A percentile compares a stretch with the other conserved stretches of the same genome.
These are phyloP conservation scores for Thunnus albacares DNA, from an alignment of 2,797 vertebrate species.

Conservation along the genomic window DNA sequence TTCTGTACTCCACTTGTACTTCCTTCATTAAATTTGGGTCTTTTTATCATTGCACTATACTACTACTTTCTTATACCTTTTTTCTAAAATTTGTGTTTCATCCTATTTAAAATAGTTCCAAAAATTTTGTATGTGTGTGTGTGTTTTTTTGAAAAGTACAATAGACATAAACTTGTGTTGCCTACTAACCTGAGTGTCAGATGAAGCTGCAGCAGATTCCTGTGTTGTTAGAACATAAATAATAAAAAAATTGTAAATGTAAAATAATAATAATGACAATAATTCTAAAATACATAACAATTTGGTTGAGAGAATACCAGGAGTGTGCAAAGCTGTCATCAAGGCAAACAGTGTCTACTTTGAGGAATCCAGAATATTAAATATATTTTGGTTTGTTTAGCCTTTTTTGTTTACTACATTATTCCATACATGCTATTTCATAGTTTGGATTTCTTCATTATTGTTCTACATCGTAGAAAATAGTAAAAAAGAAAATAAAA, in stretches of 20 bases:
- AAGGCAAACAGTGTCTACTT: no score
- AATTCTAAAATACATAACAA: neutral
- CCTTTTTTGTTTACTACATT: no score
- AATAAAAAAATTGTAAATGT: neutral
- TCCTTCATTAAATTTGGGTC: neutral
- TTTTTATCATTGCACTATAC: neutral
- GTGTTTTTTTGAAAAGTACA: neutral
- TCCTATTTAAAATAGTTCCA: neutral
- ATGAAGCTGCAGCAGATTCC: constrained; percentile 29
- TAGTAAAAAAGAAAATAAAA: neutral
- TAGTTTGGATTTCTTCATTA: no score
- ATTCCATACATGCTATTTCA: no score
- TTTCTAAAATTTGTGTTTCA: neutral
- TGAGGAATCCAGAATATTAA: no score
- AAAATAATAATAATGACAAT: no score
- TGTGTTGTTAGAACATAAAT: constrained; percentile 19
- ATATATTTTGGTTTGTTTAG: no score
- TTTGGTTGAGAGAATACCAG: no score
- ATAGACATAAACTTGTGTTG: neutral
- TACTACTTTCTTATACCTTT: neutral
- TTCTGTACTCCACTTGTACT: neutral
- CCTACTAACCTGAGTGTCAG: constrained; percentile 37
- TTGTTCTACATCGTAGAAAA: no score
- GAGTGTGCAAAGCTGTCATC: neutral
- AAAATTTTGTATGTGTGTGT: no score